These are phyloP conservation scores for Caenorhabditis sp. DNA, from an alignment of 2,888 invertebrate genomes.

Conservation along the genomic window DNA sequence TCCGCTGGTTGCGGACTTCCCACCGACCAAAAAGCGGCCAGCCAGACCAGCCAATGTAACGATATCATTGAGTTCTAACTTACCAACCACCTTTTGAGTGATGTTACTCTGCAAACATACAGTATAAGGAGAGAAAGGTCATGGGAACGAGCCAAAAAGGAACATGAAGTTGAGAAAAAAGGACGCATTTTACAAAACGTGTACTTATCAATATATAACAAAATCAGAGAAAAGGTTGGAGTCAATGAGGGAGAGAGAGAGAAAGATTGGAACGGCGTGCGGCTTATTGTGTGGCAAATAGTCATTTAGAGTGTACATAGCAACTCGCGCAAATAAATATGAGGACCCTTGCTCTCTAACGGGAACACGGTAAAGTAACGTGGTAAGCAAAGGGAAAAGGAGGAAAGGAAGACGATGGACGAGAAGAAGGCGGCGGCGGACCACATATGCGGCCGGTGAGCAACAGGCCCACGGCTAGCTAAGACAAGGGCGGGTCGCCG, in stretches of 20 bases:
- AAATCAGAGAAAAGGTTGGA: conserved; percentile 26
- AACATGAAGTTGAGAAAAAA: neutral
- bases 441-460: conserved; percentile 53
- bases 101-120: conserved; percentile 33
- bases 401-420: neutral
- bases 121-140: conserved; percentile 21
- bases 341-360: conserved; percentile 30
- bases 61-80: conserved; percentile 34
- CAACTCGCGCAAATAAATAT: conserved; percentile 64
- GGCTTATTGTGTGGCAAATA: conserved; percentile 66
- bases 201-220: conserved; percentile 51
- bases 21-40: conserved; percentile 49
- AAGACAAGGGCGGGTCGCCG: conserved; percentile 43
- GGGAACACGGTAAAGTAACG: conserved; percentile 25
- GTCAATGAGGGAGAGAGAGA: conserved; percentile 36
- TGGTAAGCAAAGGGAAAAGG: neutral
- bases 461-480: conserved; percentile 37
- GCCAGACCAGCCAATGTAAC: conserved; percentile 44
- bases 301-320: conserved; percentile 65
- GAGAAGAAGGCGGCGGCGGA: conserved; percentile 29
- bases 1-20: conserved; percentile 76
- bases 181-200: conserved; percentile 7
- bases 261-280: conserved; percentile 40
- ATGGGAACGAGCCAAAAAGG: conserved; percentile 45
- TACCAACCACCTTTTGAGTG: conserved; percentile 30